phyloP scores from a whole-genome alignment of 2,113 vertebrate species.

The Coturnix japonica region DNA sequence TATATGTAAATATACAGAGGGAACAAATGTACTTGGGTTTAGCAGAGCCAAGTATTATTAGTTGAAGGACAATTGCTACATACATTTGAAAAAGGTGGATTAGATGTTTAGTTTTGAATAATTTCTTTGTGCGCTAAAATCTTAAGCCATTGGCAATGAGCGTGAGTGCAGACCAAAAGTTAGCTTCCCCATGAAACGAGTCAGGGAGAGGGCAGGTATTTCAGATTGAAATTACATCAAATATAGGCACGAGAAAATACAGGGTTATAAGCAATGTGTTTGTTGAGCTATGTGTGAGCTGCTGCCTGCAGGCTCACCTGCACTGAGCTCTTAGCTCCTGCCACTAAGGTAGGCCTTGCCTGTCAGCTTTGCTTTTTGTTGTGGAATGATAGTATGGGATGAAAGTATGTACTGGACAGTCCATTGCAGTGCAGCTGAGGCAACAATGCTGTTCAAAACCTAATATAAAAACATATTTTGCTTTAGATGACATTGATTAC shows the following conservation, averaged over 20 bases:
- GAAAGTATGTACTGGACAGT: background rate
- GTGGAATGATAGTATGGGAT: background rate
- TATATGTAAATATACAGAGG: background rate
- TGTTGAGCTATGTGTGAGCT: background rate
- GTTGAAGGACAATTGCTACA: background rate
- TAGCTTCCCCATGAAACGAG: background rate
- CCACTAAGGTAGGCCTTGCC: accelerated
- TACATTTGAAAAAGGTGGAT: background rate
- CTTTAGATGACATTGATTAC: background rate
- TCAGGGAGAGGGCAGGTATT: background rate
- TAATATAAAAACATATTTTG: background rate
- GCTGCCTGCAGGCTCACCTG: accelerated
- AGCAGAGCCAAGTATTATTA: background rate
- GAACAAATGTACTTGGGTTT: background rate
- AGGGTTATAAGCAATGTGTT: background rate
- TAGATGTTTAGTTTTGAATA: background rate
- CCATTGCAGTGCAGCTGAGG: background rate
- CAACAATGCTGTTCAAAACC: background rate
- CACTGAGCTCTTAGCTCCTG: accelerated
- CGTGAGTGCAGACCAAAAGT: too few species aligned
- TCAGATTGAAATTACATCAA: background rate
- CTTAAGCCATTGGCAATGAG: too few species aligned
- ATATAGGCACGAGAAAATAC: accelerated
- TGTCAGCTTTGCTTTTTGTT: background rate
- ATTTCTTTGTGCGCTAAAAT: too few species aligned